These are phyloP conservation scores for Drosophila glabriapex DNA, from an alignment of 2,888 invertebrate species.

Conservation along the genomic window DNA sequence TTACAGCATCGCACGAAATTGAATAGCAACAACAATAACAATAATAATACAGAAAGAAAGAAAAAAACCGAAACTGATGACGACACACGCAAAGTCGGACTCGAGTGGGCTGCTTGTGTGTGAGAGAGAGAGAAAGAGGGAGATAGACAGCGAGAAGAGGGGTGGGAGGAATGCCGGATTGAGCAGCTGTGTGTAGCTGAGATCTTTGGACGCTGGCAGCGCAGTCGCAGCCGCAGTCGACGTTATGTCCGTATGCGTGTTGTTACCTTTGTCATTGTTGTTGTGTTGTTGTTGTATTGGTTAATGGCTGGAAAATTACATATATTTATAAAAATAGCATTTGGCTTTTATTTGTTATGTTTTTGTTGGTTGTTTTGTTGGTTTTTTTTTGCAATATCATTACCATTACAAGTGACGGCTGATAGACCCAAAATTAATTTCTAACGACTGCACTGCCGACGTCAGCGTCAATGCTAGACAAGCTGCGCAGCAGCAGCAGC, in stretches of 20 bases:
- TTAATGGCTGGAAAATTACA: constrained; percentile 76
- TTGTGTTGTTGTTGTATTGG: constrained; percentile 47
- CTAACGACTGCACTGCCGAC: constrained; percentile 25
- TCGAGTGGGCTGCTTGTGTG: constrained; percentile 35
- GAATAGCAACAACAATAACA: constrained; percentile 37
- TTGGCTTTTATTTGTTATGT: constrained; percentile 30
- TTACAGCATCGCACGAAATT: constrained; percentile 83
- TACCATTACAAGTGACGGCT: constrained; percentile 47
- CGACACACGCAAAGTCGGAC: constrained; percentile 64
- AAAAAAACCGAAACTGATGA: constrained; percentile 71
- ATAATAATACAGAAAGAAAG: constrained; percentile 34
- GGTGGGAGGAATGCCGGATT: constrained; percentile 16
- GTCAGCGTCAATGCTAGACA: constrained; percentile 37
- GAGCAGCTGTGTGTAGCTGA: constrained; percentile 38
- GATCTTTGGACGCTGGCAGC: constrained; percentile 39
- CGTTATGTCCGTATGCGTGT: constrained; percentile 56
- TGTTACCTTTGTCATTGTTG: constrained; percentile 35
- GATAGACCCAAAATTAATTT: constrained; percentile 36
- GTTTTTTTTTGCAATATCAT: constrained; percentile 56
- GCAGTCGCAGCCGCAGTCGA: constrained; percentile 26
- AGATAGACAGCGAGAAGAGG: neutral
- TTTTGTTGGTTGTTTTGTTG: constrained; percentile 3
- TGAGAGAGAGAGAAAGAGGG: constrained; percentile 1
- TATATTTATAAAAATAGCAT: constrained; percentile 37
- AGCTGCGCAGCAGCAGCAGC: constrained; percentile 13